These are phyloP conservation scores for Choreutis nemorana DNA, from an alignment of 2,888 invertebrate genomes.

Conservation along the genomic window DNA sequence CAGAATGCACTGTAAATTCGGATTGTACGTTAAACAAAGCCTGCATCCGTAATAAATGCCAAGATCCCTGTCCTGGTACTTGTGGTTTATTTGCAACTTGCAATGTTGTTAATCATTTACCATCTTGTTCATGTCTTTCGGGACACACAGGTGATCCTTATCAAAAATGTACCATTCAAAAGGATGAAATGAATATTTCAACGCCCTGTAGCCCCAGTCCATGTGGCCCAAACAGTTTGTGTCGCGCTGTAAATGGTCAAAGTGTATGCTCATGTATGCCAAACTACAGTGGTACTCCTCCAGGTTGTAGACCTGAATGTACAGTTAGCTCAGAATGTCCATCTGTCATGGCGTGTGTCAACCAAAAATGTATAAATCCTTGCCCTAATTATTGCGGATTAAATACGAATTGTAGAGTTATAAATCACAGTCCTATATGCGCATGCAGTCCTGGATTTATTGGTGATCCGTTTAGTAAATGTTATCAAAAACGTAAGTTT, in stretches of 20 bases:
- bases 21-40: slow-evolving; percentile 76
- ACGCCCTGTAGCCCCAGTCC: slow-evolving; percentile 76
- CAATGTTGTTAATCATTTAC: slow-evolving; percentile 74
- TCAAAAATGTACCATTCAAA: slow-evolving; percentile 58
- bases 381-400: slow-evolving; percentile 76
- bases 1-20: slow-evolving; percentile 76
- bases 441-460: slow-evolving; percentile 69
- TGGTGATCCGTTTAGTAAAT: slow-evolving; percentile 76
- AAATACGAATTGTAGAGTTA: slow-evolving; percentile 75
- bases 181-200: slow-evolving; percentile 22
- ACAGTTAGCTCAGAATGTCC: slow-evolving; percentile 80
- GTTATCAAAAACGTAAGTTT: slow-evolving; percentile 60
- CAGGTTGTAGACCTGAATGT: slow-evolving; percentile 81
- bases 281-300: slow-evolving; percentile 76
- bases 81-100: slow-evolving; percentile 78
- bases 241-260: slow-evolving; percentile 73
- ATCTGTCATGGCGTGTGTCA: slow-evolving; percentile 74
- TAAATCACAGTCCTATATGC: slow-evolving; percentile 83
- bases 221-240: slow-evolving; percentile 79
- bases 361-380: slow-evolving; percentile 80
- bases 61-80: slow-evolving; percentile 80
- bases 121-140: slow-evolving; percentile 70
- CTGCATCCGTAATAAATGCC: slow-evolving; percentile 77
- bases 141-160: slow-evolving; percentile 81
- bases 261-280: slow-evolving; percentile 80